Evolutionary conservation across 2,797 vertebrate species (phyloP).

Genomic region (Falco biarmicus): DNA sequence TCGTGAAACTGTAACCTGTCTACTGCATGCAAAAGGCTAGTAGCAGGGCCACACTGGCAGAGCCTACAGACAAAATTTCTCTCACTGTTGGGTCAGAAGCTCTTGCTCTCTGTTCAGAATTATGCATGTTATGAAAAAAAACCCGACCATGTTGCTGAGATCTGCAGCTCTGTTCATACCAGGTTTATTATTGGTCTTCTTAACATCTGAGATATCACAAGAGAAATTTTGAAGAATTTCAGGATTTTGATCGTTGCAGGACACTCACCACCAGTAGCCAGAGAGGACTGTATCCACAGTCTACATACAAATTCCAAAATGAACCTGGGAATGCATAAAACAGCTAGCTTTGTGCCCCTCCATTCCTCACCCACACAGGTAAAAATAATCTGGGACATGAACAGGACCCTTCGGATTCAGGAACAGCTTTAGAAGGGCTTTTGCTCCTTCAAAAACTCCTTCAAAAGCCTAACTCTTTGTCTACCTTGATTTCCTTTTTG

Average conservation of each 20-base stretch:
- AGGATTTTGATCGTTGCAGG: neutral
- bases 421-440: neutral
- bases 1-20: neutral
- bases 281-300: neutral
- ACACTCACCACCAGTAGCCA: neutral
- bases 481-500: neutral
- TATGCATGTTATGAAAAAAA: neutral
- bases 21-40: neutral
- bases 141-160: neutral
- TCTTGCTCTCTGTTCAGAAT: neutral
- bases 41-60: neutral
- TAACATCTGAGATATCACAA: neutral
- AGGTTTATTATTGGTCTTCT: neutral
- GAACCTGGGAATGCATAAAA: neutral
- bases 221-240: neutral
- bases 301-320: neutral
- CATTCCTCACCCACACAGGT: neutral
- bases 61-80: neutral
- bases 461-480: neutral
- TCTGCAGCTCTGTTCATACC: neutral
- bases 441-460: neutral
- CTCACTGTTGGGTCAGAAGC: neutral
- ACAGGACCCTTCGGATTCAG: neutral
- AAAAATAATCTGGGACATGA: neutral
- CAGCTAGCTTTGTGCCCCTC: neutral